A percentile compares a stretch with the other conserved stretches of the same genome.
Evolutionary conservation across 1,140 invertebrate genomes (phyloP).

Genomic region (Calosoma granatense): DNA sequence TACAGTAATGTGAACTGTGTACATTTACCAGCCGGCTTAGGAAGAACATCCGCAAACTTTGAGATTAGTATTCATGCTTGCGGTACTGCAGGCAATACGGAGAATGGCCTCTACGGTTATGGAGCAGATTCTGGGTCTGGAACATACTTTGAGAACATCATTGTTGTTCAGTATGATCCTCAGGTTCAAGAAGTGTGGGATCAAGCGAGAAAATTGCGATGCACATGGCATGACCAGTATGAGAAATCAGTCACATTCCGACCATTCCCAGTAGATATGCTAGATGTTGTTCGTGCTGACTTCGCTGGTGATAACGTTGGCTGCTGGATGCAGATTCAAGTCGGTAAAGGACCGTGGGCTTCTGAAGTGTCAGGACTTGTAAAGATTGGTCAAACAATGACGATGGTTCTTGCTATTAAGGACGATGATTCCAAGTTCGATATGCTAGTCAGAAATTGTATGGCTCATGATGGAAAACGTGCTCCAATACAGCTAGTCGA

Average conservation of each 20-base stretch:
- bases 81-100: conserved; percentile 82
- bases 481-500: conserved; percentile 92
- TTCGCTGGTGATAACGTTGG: conserved; percentile 93
- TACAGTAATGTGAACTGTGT: conserved; percentile 88
- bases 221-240: conserved; percentile 93
- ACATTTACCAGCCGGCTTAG: conserved; percentile 77
- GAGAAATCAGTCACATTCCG: conserved; percentile 92
- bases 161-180: conserved; percentile 89
- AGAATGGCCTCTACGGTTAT: conserved; percentile 75
- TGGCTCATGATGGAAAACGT: conserved; percentile 87
- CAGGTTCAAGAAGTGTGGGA: conserved; percentile 96
- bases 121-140: conserved; percentile 77
- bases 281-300: conserved; percentile 85
- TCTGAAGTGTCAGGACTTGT: conserved; percentile 89
- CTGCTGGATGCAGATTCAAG: conserved; percentile 92
- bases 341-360: conserved; percentile 92
- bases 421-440: conserved; percentile 94
- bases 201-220: conserved; percentile 82
- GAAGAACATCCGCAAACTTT: conserved; percentile 76
- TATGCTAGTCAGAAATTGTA: conserved; percentile 89
- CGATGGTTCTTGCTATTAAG: conserved; percentile 92
- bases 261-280: conserved; percentile 91
- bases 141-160: conserved; percentile 90
- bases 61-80: conserved; percentile 85
- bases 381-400: conserved; percentile 94